Evolutionary conservation across 2,888 invertebrate species (phyloP).

Genomic region (Cheiracanthium punctorium): DNA sequence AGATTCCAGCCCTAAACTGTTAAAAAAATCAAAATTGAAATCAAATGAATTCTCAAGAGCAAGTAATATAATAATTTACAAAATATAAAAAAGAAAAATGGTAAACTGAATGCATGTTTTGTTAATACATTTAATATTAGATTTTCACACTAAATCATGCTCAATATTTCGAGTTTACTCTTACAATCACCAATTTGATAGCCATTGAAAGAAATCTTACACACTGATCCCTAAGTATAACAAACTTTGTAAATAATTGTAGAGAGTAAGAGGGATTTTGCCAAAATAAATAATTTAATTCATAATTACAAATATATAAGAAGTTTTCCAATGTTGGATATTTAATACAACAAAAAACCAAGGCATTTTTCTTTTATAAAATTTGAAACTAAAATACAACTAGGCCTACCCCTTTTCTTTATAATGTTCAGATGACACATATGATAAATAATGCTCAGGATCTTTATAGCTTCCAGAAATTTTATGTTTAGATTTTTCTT

Average conservation of each 20-base stretch:
- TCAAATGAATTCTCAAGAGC: background rate
- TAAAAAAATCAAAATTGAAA: too few species aligned
- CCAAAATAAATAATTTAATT: background rate
- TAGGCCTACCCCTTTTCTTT: conserved; percentile 85
- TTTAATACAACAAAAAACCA: too few species aligned
- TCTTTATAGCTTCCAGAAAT: conserved; percentile 77
- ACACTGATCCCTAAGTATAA: too few species aligned
- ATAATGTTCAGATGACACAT: conserved; percentile 88
- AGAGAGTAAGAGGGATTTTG: background rate
- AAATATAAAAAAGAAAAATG: background rate
- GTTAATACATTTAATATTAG: too few species aligned
- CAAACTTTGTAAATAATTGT: background rate
- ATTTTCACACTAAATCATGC: too few species aligned
- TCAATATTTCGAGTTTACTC: too few species aligned
- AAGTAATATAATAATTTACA: background rate
- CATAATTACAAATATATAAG: background rate
- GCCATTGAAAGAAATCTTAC: too few species aligned
- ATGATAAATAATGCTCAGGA: conserved; percentile 90
- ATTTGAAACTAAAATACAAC: background rate
- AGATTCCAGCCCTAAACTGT: conserved; percentile 82
- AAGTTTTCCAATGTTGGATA: background rate
- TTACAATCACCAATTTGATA: too few species aligned
- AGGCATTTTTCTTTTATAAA: background rate
- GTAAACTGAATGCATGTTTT: background rate
- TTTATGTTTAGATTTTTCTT: conserved; percentile 12